Evolutionary conservation across 2,113 vertebrate genomes (phyloP), one percentile per base, ranked within the genome.

Genomic region (Gorsachius goisagi): DNA sequence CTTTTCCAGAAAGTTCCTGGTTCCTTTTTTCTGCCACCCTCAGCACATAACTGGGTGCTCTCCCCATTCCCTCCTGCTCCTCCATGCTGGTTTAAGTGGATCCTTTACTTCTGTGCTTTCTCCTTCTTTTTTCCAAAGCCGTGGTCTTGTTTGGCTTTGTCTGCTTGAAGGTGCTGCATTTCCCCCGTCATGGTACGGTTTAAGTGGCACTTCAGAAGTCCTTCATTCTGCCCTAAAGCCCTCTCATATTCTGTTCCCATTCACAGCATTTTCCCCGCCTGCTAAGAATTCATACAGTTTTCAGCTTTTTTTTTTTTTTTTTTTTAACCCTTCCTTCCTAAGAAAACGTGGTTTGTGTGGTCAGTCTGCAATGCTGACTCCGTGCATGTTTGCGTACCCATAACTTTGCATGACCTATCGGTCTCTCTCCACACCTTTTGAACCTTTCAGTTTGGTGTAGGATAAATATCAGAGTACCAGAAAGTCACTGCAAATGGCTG

Each of bases 131-230:
- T 33, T 33, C 39, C 59, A 45, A 89, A 15, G 58, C 37, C 47
- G 41, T 4, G 1, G 17, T 79, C 28, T 15, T 12, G 12, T 33
- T 49, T 44, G 62, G 33, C 67, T 79, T 80, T 53, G 3, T 8
- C 52, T 68, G 16, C 53, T 67, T 0, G 0, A 28, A 41, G 32
- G 15, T 45, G n/a, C 17, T 50, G 27, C 32, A 3, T 67, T 55
- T 37, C 24, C 37, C 44, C 32, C 0, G 0, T 24, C 47, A 35
- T 2, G 19, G 49, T 44, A n/a, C 14, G 12, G 2, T 21, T 41
- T 8, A 2, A 13, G 66, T 37, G 45, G 17, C 21, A 17, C 49
- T 89, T 80, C 6, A 69, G 63, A 58, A 14, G 3, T 66, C 19
- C n/a, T 55, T 58, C 39, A 39, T 20, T 44, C 8, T 32, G n/a